Evolutionary conservation across 1,140 invertebrate species (phyloP), one percentile per base, ranked within the genome.

Genomic region (Monomorium pharaonis): DNA sequence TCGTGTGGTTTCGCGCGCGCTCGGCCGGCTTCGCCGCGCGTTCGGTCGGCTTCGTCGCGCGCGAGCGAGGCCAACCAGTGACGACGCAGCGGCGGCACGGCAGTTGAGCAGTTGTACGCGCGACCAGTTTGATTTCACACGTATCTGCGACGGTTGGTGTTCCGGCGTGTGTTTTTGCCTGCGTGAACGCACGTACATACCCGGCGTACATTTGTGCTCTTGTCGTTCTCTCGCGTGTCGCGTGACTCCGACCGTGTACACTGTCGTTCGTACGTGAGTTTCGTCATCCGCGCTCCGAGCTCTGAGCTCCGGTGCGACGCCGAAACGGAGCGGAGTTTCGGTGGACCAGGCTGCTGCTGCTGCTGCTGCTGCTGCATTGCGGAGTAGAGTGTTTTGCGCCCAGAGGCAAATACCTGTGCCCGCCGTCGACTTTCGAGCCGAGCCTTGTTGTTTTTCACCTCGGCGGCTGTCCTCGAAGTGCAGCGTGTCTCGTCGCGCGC

Each of bases 1-100:
- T 84, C 88, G 88, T 14, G 21, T 54, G 21, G 0, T 2, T 27
- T 58, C 85, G 85, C 0, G 27, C 42, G 51, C 62, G 51, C 70
- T 90, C 90, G 89, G 33, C 2, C 60, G 30, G n/a, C 56, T 56
- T 62, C 91, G 91, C n/a, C 21, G 30, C 54, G 44, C 47, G 47
- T 78, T 90, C 90, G 89, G 58, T 10, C 56, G 30, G 16, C 60
- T 70, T 63, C 91, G 91, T 30, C 63, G 63, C 63, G 27, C 60
- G 21, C 80, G 63, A 91, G 92, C 94, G 92, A 94, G 93, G 93
- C 93, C 92, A 94, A 94, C 93, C 92, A 92, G 92, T 94, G n/a
- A n/a, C n/a, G n/a, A n/a, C n/a, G n/a, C n/a, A n/a, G n/a, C 92
- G n/a, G 27, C 63, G 10, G 63, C n/a, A n/a, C 18, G 77, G 85